phyloP scores from a whole-genome alignment of 2,113 vertebrate species.

The Callorhinus ursinus region DNA sequence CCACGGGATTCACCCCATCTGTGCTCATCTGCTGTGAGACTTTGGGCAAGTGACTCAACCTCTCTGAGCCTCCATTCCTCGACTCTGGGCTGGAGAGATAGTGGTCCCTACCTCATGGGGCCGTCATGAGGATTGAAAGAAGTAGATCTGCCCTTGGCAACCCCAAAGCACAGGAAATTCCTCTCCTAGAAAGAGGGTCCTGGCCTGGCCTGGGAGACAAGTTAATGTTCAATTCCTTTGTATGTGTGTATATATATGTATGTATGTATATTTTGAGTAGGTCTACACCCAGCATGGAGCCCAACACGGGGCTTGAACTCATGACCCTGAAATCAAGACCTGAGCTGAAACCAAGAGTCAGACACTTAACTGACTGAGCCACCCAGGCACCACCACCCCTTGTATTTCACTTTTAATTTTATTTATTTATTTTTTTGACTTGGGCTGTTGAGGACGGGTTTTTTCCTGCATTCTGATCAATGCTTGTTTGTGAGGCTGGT shows the following conservation, averaged over 20 bases:
- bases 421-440: not conserved
- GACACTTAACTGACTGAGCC: too few relatives aligned
- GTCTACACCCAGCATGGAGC: not conserved
- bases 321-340: not conserved
- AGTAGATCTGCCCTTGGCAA: not conserved
- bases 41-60: not conserved
- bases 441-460: not conserved
- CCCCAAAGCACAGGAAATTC: not conserved
- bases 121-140: too few relatives aligned
- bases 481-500: not conserved
- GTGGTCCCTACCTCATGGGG: not conserved
- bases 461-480: not conserved
- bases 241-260: too few relatives aligned
- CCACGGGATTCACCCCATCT: fast-evolving
- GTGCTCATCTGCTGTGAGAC: not conserved
- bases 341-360: too few relatives aligned
- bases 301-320: not conserved
- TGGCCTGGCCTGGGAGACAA: not conserved
- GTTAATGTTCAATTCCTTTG: not conserved
- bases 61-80: not conserved
- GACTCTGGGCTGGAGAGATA: not conserved
- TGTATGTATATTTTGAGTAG: not conserved
- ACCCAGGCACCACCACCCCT: too few relatives aligned
- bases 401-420: not conserved
- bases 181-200: too few relatives aligned